Evolutionary conservation across 2,888 invertebrate genomes (phyloP).

Genomic region (Antitype chi): DNA sequence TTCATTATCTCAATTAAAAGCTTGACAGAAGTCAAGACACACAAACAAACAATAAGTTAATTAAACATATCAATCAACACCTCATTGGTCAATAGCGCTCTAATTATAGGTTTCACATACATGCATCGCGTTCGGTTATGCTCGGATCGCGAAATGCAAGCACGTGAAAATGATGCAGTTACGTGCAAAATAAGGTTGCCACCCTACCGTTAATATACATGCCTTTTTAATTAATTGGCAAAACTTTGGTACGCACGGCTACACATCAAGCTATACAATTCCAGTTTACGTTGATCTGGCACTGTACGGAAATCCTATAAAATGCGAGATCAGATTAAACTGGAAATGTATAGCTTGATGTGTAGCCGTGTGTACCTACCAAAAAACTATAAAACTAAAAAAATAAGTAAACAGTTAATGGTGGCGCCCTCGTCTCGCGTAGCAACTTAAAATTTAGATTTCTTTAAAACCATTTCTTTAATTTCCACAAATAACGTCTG

Average conservation of each 20-base stretch:
- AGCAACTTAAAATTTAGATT: not conserved
- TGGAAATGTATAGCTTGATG: no score
- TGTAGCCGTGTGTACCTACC: no score
- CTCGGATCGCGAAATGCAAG: slow-evolving; percentile 10
- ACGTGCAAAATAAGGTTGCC: slow-evolving; percentile 20
- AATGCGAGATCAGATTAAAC: no score
- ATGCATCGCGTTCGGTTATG: slow-evolving; percentile 40
- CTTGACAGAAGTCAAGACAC: not conserved
- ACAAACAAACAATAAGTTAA: not conserved
- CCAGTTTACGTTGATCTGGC: no score
- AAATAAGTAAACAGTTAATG: not conserved
- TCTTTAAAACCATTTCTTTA: not conserved
- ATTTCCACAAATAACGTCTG: not conserved
- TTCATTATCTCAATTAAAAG: not conserved
- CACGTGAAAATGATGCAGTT: slow-evolving; percentile 7
- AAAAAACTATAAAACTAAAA: no score
- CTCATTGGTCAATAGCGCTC: slow-evolving; percentile 8
- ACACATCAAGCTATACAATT: no score
- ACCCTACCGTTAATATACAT: not conserved
- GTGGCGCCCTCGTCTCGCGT: not conserved
- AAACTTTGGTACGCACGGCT: no score
- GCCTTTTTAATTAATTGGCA: not conserved
- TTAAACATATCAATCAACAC: slow-evolving; percentile 26
- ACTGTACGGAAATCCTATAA: no score
- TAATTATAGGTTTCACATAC: slow-evolving; percentile 22